Conservation (phyloP, 2,888 invertebrate species). For the Nesidiocoris tenuis region DNA sequence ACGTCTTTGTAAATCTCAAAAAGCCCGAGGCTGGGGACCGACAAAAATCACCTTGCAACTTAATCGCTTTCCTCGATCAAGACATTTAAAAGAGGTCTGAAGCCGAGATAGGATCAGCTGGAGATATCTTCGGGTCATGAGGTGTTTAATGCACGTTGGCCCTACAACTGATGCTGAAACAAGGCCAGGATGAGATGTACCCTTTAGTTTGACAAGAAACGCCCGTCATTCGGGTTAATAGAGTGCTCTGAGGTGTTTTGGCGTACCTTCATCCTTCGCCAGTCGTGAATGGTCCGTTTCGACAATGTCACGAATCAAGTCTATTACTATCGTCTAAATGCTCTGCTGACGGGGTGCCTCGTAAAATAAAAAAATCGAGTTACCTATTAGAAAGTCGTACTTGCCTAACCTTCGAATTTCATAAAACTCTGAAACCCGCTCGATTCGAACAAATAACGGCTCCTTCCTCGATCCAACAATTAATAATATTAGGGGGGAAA, state of each 20-base stretch:
- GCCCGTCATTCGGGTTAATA: not conserved
- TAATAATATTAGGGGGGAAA: too few relatives aligned
- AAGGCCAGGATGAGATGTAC: not conserved
- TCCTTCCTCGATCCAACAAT: too few relatives aligned
- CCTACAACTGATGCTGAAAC: not conserved
- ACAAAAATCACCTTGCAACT: not conserved
- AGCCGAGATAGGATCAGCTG: not conserved
- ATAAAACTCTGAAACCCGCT: too few relatives aligned
- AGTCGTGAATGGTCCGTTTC: not conserved
- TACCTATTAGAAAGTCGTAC: too few relatives aligned
- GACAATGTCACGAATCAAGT: not conserved
- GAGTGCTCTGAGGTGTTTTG: not conserved
- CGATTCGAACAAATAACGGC: too few relatives aligned
- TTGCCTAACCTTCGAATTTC: too few relatives aligned
- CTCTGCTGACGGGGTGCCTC: too few relatives aligned
- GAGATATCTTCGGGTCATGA: not conserved
- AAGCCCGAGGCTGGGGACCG: not conserved
- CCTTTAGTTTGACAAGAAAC: not conserved
- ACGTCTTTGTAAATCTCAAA: too few relatives aligned
- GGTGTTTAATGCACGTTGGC: not conserved
- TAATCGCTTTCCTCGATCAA: not conserved
- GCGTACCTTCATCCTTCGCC: not conserved
- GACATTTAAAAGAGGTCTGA: not conserved
- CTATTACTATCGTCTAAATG: too few relatives aligned
- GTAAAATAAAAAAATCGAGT: too few relatives aligned